Percentiles rank a stretch among this genome's conserved stretches.
phyloP scores from a whole-genome alignment of 2,113 vertebrate species.

The Gymnarchus niloticus region DNA sequence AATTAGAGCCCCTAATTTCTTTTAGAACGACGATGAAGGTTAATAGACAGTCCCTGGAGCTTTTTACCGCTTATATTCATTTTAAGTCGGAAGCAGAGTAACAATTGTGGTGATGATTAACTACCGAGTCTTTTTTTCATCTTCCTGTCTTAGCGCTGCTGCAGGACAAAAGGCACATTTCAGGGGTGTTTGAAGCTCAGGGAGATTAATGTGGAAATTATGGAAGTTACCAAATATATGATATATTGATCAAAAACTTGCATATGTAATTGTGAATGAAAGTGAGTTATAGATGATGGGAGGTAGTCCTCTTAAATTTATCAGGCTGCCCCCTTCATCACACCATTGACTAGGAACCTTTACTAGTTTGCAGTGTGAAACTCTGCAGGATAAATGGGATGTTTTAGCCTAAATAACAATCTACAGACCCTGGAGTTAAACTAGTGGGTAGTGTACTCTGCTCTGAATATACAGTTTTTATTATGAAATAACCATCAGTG shows the following conservation, averaged over 20 bases:
- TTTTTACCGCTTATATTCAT: constrained; percentile 60
- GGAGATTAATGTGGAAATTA: not conserved
- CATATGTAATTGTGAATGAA: not conserved
- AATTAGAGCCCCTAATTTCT: constrained; percentile 74
- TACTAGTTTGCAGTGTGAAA: not conserved
- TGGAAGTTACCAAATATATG: not conserved
- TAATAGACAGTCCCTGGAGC: constrained; percentile 64
- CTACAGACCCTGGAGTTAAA: constrained; percentile 3
- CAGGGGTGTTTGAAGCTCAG: not conserved
- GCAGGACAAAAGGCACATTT: constrained; percentile 33
- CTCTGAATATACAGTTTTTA: not conserved
- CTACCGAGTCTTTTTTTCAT: constrained; percentile 67
- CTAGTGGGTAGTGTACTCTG: not conserved
- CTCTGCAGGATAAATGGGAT: not conserved
- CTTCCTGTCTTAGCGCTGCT: constrained; percentile 56
- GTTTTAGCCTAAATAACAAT: not conserved
- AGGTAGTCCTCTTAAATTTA: not conserved
- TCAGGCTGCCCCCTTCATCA: not conserved
- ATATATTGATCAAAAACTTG: not conserved
- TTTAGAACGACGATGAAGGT: constrained; percentile 64
- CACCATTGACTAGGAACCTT: not conserved
- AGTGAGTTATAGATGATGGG: not conserved
- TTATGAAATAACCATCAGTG: not conserved
- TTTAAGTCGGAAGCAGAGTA: constrained; percentile 74
- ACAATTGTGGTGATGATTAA: constrained; percentile 74